Base-by-base conservation (phyloP, 2,113 vertebrate genomes). In the Scomber scombrus region DNA sequence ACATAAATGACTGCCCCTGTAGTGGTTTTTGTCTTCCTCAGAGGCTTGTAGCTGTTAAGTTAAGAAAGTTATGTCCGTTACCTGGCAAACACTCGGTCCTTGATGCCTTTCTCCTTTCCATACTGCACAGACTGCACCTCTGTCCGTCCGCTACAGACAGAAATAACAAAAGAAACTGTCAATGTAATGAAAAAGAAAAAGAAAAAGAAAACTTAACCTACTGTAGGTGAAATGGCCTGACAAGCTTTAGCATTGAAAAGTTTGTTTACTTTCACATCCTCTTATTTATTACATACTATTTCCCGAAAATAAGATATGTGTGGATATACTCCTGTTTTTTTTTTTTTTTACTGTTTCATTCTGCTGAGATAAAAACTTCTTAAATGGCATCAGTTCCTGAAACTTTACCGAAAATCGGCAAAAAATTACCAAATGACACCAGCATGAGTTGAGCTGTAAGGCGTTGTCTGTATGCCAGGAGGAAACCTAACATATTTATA, bases 41-140 rank as follows among this genome's bases (percentile, higher is more conserved):
- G 6, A 34, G 19, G 26, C 11, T 19, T n/a, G 2, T 10, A 46
- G 62, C 16, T 11, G 8, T 3, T 4, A 8, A 23, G 56, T 5
- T 19, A 21, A 62, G 11, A 43, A 15, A 50, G 3, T 56, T 3
- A 57, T 3, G 26, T 34, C n/a, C 4, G 51, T 94, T 96, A 99
- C 98, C 98, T 98, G 91, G 98, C 97, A 94, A 99, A 99, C 55
- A 99, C 96, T 81, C 98, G 91, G 92, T 98, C 97, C 93, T 98
- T 99, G 93, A 99, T 96, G 90, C 97, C 97, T 85, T 97, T 98
- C 92, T 99, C 98, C 95, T 99, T 99, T 72, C 98, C 98, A 94
- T 99, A 98, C 92, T 99, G 98, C 81, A 99, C 98, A 88, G 98
- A 99, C 81, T 99, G 98, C 62, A 97, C 97, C 91, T 99, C 98